These are phyloP conservation scores for Sardina pilchardus DNA, from an alignment of 2,113 vertebrate species.

Conservation along the genomic window DNA sequence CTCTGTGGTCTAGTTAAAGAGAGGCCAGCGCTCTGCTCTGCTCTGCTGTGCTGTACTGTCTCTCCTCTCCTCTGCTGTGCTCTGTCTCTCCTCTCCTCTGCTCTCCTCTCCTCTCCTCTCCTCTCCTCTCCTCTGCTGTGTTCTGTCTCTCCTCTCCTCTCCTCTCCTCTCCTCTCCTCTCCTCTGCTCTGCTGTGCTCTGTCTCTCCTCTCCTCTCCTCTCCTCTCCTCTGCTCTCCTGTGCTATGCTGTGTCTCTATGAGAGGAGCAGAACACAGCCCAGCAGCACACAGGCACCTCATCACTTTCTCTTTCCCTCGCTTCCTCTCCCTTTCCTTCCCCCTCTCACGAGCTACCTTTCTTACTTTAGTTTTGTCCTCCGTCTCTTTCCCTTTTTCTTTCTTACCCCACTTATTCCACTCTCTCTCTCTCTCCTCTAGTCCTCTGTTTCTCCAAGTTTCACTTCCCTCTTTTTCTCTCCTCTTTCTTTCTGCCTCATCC, in stretches of 20 bases:
- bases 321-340: background rate
- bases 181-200: too few species aligned
- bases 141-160: too few species aligned
- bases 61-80: too few species aligned
- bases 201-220: too few species aligned
- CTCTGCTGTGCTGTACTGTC: background rate
- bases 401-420: background rate
- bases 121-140: too few species aligned
- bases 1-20: conserved; percentile 41
- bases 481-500: background rate
- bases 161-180: too few species aligned
- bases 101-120: too few species aligned
- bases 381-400: background rate
- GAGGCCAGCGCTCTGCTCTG: background rate
- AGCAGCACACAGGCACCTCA: conserved; percentile 7
- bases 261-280: background rate
- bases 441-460: background rate
- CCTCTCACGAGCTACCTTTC: background rate
- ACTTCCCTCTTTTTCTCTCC: background rate
- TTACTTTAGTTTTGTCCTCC: background rate
- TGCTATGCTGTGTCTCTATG: background rate
- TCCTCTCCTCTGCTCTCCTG: too few species aligned
- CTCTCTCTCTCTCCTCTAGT: background rate
- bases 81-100: too few species aligned
- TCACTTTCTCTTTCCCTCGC: conserved; percentile 4